Conservation (phyloP, 2,888 invertebrate species). For the Dione vanillae region DNA sequence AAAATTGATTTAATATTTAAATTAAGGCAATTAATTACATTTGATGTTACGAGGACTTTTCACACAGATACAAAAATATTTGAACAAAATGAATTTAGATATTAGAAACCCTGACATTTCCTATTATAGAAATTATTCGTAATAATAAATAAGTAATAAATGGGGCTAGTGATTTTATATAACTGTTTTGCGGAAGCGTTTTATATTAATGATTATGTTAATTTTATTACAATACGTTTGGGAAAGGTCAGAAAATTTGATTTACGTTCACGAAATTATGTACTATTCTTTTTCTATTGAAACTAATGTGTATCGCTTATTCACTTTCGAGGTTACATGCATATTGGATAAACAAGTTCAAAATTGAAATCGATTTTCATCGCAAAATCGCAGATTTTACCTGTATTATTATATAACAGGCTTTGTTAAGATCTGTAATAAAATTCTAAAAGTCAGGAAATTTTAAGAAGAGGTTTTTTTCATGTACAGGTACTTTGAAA, state of each 20-base stretch:
- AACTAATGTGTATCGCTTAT: not conserved
- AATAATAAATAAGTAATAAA: slow-evolving; percentile 33
- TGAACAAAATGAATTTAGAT: not conserved
- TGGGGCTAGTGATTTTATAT: slow-evolving; percentile 30
- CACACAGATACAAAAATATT: not conserved
- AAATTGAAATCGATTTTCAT: too few relatives aligned
- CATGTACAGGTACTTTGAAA: too few relatives aligned
- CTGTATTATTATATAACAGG: too few relatives aligned
- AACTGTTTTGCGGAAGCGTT: slow-evolving; percentile 34
- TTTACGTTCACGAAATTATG: not conserved
- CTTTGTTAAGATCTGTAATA: too few relatives aligned
- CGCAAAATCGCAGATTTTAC: too few relatives aligned
- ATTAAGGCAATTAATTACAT: too few relatives aligned
- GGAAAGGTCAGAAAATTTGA: slow-evolving; percentile 26
- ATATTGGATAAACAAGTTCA: not conserved
- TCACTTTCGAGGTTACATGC: slow-evolving; percentile 1
- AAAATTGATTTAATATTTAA: too few relatives aligned
- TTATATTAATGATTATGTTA: slow-evolving; percentile 33
- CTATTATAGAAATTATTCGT: slow-evolving; percentile 32
- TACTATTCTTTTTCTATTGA: not conserved
- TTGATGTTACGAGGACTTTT: not conserved
- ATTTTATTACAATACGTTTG: slow-evolving; percentile 35
- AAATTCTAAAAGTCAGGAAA: too few relatives aligned
- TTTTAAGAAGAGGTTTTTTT: too few relatives aligned
- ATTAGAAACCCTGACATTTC: slow-evolving; percentile 46